These are phyloP conservation scores for Typhlomys cinereus DNA, from an alignment of 2,113 vertebrate genomes.

Conservation along the genomic window DNA sequence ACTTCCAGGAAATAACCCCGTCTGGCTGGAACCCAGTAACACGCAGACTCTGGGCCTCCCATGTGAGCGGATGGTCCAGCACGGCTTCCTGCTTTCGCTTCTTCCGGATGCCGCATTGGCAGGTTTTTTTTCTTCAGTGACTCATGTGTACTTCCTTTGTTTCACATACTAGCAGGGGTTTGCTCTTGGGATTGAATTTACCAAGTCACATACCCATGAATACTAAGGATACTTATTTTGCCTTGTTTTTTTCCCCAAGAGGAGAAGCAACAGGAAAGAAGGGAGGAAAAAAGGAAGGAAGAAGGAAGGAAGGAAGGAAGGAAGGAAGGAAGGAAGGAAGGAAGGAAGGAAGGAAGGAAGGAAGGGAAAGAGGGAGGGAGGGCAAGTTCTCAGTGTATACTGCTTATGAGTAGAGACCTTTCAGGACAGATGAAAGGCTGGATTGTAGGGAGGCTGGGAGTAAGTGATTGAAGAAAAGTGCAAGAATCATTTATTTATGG, in stretches of 20 bases:
- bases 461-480: not conserved
- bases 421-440: not conserved
- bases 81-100: not conserved
- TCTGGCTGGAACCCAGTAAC: too few species aligned
- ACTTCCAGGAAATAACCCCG: too few species aligned
- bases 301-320: not conserved
- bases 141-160: not conserved
- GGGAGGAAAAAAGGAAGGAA: not conserved
- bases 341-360: too few species aligned
- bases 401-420: not conserved
- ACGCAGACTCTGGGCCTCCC: too few species aligned
- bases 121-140: not conserved
- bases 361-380: not conserved
- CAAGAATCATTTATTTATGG: not conserved
- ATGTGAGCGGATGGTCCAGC: too few species aligned
- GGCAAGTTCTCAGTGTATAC: not conserved
- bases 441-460: not conserved
- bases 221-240: slow-evolving; percentile 4
- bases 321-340: not conserved
- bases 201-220: not conserved
- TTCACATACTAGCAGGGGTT: not conserved
- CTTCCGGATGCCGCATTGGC: too few species aligned
- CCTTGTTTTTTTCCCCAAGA: not conserved
- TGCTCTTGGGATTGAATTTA: not conserved
- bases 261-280: not conserved